phyloP scores from a whole-genome alignment of 2,797 vertebrate species.

The Margarornis squamiger region DNA sequence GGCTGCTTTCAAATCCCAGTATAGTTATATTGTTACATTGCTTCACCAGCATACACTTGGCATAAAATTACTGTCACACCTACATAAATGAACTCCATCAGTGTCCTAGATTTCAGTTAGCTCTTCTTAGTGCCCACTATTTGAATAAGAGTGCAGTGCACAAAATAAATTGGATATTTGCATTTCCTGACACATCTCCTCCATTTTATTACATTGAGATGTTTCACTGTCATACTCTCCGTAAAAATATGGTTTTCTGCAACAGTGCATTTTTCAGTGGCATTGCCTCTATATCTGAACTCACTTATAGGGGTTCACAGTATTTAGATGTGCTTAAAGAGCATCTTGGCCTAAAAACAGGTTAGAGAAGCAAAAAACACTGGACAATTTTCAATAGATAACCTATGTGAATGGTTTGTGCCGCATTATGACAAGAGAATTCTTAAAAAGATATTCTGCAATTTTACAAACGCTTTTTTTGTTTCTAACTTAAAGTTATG shows the following conservation, averaged over 20 bases:
- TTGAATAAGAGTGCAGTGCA: neutral
- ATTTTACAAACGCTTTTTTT: neutral
- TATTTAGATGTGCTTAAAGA: neutral
- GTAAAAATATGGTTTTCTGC: neutral
- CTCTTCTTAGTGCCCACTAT: neutral
- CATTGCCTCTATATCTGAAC: neutral
- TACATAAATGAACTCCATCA: neutral
- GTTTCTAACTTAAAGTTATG: neutral
- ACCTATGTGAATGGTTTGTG: rapidly evolving
- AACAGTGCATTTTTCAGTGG: neutral
- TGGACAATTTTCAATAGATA: neutral
- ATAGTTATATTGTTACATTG: neutral
- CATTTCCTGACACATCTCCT: neutral
- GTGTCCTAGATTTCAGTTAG: neutral
- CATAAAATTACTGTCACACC: neutral
- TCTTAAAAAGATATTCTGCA: neutral
- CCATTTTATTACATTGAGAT: neutral
- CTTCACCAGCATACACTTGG: neutral
- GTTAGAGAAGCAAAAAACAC: neutral
- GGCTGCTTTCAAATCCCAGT: neutral
- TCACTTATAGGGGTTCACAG: neutral
- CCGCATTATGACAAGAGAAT: neutral
- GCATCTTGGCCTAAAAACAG: neutral
- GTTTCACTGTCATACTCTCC: neutral
- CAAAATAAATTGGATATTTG: neutral